Percentiles rank a stretch among this genome's conserved stretches.
These are phyloP conservation scores for Sarcoramphus papa DNA, from an alignment of 2,797 vertebrate genomes.

Conservation along the genomic window DNA sequence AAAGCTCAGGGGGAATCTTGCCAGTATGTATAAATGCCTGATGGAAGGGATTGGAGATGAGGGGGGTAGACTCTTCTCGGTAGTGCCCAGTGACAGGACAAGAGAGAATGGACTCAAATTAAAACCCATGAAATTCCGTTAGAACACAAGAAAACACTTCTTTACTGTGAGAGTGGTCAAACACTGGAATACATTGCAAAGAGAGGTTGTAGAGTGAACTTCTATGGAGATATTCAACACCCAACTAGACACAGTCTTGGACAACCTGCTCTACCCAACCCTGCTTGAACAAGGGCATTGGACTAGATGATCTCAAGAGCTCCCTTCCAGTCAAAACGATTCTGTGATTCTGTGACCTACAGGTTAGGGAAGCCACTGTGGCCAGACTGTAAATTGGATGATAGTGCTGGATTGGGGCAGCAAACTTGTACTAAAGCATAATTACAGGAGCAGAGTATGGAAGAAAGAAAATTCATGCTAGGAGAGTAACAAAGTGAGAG, in stretches of 20 bases:
- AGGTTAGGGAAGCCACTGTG: not conserved
- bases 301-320: not conserved
- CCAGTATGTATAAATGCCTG: not conserved
- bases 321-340: not conserved
- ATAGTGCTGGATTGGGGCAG: not conserved
- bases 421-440: not conserved
- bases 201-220: not conserved
- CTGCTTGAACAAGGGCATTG: not conserved
- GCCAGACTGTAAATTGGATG: not conserved
- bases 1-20: not conserved
- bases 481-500: not conserved
- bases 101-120: not conserved
- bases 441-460: not conserved
- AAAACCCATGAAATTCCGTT: not conserved
- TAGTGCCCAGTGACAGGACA: not conserved
- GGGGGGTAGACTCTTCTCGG: not conserved
- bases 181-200: not conserved
- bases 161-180: not conserved
- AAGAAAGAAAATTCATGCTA: not conserved
- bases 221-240: not conserved
- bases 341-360: not conserved
- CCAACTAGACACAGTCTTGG: not conserved
- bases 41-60: not conserved
- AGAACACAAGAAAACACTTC: not conserved
- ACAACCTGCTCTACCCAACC: not conserved